phyloP scores from a whole-genome alignment of 1,140 invertebrate species.

The Drosophila yakuba region DNA sequence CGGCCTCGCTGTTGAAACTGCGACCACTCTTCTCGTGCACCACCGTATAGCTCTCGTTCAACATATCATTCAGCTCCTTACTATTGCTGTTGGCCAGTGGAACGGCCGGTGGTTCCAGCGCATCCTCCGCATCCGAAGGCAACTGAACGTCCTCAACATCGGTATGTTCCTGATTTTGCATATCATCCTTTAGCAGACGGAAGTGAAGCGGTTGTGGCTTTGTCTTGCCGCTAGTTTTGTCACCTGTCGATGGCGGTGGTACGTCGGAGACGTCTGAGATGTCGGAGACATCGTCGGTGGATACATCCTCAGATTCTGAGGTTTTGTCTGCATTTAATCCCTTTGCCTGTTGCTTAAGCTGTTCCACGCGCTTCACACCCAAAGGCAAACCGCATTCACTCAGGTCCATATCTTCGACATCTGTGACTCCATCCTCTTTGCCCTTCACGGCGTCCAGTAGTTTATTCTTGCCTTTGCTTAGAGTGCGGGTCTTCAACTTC shows the following conservation, averaged over 20 bases:
- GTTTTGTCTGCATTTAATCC: slow-evolving; percentile 24
- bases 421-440: slow-evolving; percentile 82
- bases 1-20: slow-evolving; percentile 84
- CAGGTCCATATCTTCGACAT: slow-evolving; percentile 86
- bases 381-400: slow-evolving; percentile 83
- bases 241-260: slow-evolving; percentile 15
- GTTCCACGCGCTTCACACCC: slow-evolving; percentile 65
- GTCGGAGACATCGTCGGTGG: slow-evolving; percentile 69
- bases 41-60: slow-evolving; percentile 84
- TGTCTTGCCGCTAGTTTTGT: slow-evolving; percentile 24
- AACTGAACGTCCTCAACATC: slow-evolving; percentile 86
- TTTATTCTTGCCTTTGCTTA: slow-evolving; percentile 73
- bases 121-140: slow-evolving; percentile 85
- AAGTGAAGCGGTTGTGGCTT: slow-evolving; percentile 55
- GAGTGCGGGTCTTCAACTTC: slow-evolving; percentile 73
- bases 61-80: slow-evolving; percentile 76
- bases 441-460: slow-evolving; percentile 54
- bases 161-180: slow-evolving; percentile 78
- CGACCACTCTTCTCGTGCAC: slow-evolving; percentile 84
- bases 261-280: slow-evolving; percentile 54
- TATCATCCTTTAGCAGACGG: slow-evolving; percentile 58
- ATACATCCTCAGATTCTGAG: slow-evolving; percentile 71
- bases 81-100: slow-evolving; percentile 55
- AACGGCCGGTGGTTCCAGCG: slow-evolving; percentile 43
- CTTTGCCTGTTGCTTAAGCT: slow-evolving; percentile 57